Conservation (phyloP, 1,140 invertebrate genomes). For the Nephila pilipes region DNA sequence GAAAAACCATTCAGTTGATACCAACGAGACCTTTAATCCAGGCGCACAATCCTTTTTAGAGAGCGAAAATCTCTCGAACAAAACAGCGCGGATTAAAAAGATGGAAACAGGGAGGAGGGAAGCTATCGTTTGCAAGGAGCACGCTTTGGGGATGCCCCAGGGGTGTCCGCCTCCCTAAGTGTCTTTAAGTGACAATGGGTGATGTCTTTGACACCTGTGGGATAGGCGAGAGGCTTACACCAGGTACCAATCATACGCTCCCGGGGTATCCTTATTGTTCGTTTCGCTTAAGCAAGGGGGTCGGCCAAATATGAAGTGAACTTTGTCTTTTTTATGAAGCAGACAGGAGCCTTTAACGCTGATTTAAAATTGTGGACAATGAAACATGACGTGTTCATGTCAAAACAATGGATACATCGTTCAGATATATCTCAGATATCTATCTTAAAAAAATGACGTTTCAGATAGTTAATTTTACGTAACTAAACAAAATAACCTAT, state of each 20-base stretch:
- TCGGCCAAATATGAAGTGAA: not conserved
- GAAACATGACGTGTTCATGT: too few species aligned
- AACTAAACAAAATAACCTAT: too few species aligned
- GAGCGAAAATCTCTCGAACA: not conserved
- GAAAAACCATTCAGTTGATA: not conserved
- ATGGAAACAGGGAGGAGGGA: not conserved
- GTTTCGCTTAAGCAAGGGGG: not conserved
- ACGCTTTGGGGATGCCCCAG: not conserved
- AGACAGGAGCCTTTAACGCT: too few species aligned
- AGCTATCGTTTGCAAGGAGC: not conserved
- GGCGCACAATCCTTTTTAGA: not conserved
- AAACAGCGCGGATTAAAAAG: constrained; percentile 19
- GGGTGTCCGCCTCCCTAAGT: not conserved
- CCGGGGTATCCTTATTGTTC: constrained; percentile 25
- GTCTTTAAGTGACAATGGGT: constrained; percentile 61
- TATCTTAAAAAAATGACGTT: too few species aligned
- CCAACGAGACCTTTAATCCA: not conserved
- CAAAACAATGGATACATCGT: too few species aligned
- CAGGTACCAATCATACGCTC: constrained; percentile 49
- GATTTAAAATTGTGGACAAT: too few species aligned
- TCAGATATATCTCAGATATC: too few species aligned
- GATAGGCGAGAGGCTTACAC: constrained; percentile 28
- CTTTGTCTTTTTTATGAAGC: too few species aligned
- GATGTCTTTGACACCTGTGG: constrained; percentile 69
- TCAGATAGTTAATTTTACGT: too few species aligned